These are phyloP conservation scores for Acleris sparsana DNA, from an alignment of 2,888 invertebrate genomes.

Conservation along the genomic window DNA sequence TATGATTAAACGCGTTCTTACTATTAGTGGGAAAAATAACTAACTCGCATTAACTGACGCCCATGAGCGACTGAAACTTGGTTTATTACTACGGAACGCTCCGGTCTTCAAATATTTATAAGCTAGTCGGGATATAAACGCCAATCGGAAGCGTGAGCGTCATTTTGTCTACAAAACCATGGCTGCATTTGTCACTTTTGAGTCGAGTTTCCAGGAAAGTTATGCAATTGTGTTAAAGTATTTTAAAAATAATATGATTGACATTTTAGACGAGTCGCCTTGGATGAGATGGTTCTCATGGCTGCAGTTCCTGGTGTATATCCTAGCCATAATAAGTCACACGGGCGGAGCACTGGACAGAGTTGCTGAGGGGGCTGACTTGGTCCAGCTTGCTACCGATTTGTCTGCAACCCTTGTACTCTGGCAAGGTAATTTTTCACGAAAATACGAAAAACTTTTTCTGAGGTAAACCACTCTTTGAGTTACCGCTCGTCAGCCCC, in stretches of 20 bases:
- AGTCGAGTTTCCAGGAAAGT: constrained; percentile 14
- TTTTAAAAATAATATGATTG: constrained; percentile 21
- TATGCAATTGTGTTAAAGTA: constrained; percentile 13
- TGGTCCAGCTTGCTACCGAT: constrained; percentile 20
- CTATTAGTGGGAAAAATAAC: too few relatives aligned
- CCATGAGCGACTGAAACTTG: not conserved
- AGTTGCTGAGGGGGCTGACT: constrained; percentile 13
- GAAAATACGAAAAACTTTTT: too few relatives aligned
- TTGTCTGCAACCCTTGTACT: constrained; percentile 23
- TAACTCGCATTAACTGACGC: too few relatives aligned
- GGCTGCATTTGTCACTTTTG: constrained; percentile 16
- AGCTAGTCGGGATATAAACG: not conserved
- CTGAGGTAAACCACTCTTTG: too few relatives aligned
- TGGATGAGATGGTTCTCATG: constrained; percentile 1
- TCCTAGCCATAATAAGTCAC: constrained; percentile 14
- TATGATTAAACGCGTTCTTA: too few relatives aligned
- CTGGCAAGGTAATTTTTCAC: constrained; percentile 21
- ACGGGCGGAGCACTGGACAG: constrained; percentile 11
- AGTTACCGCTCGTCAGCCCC: too few relatives aligned
- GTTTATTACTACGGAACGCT: not conserved
- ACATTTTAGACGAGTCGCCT: constrained; percentile 14
- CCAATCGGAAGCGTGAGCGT: too few relatives aligned
- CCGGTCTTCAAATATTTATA: not conserved
- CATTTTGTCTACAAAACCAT: constrained; percentile 13
- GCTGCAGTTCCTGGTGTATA: constrained; percentile 11